Evolutionary conservation across 2,797 vertebrate species (phyloP).

Genomic region (Esox lucius): DNA sequence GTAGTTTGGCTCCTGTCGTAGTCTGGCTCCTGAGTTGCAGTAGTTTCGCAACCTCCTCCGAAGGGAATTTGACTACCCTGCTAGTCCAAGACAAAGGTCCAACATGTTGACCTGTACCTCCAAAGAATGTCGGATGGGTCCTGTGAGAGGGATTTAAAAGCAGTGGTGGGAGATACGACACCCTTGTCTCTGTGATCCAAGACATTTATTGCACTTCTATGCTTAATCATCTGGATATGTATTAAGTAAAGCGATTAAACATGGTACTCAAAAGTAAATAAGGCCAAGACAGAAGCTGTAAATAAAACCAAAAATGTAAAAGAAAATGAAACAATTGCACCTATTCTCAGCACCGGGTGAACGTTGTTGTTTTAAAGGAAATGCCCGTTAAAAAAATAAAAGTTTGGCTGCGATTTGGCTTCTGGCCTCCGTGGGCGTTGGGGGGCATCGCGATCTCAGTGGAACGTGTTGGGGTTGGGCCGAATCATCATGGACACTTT

Average conservation of each 20-base stretch:
- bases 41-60: conserved; percentile 1
- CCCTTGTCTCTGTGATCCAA: not conserved
- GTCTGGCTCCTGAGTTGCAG: no score
- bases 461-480: conserved; percentile 86
- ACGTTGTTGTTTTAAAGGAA: not conserved
- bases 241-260: not conserved
- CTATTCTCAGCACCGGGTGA: conserved; percentile 11
- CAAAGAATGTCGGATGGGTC: not conserved
- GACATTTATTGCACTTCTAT: conserved; percentile 10
- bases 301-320: no score
- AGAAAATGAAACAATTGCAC: conserved; percentile 33
- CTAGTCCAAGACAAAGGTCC: not conserved
- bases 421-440: not conserved
- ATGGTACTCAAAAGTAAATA: not conserved
- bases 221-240: conserved; percentile 6
- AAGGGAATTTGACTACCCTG: not conserved
- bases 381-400: not conserved
- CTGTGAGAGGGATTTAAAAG: not conserved
- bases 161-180: not conserved
- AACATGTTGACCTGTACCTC: not conserved
- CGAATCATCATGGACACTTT: conserved; percentile 80
- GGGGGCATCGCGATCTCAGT: conserved; percentile 58
- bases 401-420: not conserved
- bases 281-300: conserved; percentile 15
- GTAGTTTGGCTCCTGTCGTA: not conserved